Conservation (phyloP, 2,113 vertebrate species). For the Bubo scandiacus region DNA sequence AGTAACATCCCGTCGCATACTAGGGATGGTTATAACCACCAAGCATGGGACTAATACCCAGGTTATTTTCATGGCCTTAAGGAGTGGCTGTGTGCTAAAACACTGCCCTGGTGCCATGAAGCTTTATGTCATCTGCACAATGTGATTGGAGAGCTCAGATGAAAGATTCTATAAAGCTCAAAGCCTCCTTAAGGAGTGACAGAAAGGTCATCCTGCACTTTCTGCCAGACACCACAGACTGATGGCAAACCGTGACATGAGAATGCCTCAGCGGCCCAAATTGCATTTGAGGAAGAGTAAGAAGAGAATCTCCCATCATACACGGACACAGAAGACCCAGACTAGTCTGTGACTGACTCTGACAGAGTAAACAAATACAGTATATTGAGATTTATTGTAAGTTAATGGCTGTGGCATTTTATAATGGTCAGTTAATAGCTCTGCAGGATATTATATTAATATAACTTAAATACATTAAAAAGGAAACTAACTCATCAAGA, state of each 20-base stretch:
- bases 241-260: rapidly evolving
- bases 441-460: not conserved
- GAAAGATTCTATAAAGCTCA: not conserved
- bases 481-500: not conserved
- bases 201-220: not conserved
- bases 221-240: not conserved
- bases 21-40: too few species aligned
- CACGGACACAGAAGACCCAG: too few species aligned
- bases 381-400: not conserved
- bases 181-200: not conserved
- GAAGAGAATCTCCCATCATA: rapidly evolving
- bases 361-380: not conserved
- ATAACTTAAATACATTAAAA: not conserved
- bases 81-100: not conserved
- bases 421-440: not conserved
- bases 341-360: not conserved
- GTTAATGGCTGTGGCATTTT: not conserved
- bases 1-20: not conserved
- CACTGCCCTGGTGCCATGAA: not conserved
- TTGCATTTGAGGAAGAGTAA: not conserved
- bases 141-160: not conserved
- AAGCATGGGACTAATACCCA: not conserved
- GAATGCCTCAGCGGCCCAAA: not conserved
- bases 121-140: not conserved
- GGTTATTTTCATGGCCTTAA: not conserved